phyloP scores from a whole-genome alignment of 2,113 vertebrate species.

The Stercorarius parasiticus region DNA sequence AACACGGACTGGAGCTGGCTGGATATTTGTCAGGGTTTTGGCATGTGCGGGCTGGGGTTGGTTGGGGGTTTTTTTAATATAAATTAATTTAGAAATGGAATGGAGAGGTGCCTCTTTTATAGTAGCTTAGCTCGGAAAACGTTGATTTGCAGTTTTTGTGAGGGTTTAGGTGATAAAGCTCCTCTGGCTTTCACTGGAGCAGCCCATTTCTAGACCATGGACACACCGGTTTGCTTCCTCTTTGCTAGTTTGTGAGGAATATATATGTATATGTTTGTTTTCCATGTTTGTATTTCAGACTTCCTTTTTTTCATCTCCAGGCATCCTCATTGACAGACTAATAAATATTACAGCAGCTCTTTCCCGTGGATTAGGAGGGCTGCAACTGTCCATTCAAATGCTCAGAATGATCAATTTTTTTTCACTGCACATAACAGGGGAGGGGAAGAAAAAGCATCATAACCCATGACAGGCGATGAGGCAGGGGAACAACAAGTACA shows the following conservation, averaged over 20 bases:
- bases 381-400: neutral
- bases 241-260: neutral
- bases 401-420: conserved; percentile 17
- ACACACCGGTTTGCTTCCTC: neutral
- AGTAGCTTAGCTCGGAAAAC: neutral
- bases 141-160: conserved; percentile 2
- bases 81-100: conserved; percentile 55
- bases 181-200: neutral
- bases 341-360: conserved; percentile 29
- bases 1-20: neutral
- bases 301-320: neutral
- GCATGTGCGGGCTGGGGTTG: neutral
- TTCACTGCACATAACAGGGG: neutral
- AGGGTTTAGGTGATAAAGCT: neutral
- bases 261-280: neutral
- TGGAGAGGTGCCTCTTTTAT: neutral
- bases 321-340: neutral
- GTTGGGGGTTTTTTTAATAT: neutral
- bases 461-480: neutral
- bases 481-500: neutral
- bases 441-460: conserved; percentile 5
- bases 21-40: conserved; percentile 26
- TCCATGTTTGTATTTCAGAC: neutral
- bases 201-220: neutral
- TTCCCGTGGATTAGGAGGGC: neutral